phyloP scores from a whole-genome alignment of 1,140 invertebrate genomes.

The Gonioctena quinquepunctata region DNA sequence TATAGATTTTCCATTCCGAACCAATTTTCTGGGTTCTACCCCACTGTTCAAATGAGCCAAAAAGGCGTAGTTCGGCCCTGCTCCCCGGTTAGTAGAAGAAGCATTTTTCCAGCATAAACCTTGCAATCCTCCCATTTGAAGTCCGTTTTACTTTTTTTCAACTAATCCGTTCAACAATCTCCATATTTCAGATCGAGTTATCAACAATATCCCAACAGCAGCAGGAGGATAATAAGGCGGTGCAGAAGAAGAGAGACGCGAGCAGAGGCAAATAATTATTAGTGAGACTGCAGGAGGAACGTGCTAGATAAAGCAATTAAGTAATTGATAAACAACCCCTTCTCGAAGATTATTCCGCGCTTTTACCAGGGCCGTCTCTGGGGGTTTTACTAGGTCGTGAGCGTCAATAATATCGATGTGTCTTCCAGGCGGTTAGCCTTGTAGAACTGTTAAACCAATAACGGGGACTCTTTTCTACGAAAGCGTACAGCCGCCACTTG shows the following conservation, averaged over 20 bases:
- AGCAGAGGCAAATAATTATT: constrained; percentile 34
- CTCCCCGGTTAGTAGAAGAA: too few relatives aligned
- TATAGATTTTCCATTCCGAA: too few relatives aligned
- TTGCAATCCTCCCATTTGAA: too few relatives aligned
- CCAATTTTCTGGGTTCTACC: too few relatives aligned
- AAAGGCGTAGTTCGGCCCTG: too few relatives aligned
- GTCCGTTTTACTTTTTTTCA: neutral
- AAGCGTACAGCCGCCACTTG: too few relatives aligned
- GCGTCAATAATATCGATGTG: too few relatives aligned
- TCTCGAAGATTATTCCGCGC: constrained; percentile 15
- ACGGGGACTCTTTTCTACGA: too few relatives aligned
- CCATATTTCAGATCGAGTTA: neutral
- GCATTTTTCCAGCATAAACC: too few relatives aligned
- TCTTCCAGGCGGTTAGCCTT: too few relatives aligned
- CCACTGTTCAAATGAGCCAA: too few relatives aligned
- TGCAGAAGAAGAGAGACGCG: neutral
- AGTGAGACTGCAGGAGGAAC: constrained; percentile 41
- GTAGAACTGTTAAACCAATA: too few relatives aligned
- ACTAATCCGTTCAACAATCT: neutral
- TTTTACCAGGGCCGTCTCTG: neutral
- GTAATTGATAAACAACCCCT: constrained; percentile 48
- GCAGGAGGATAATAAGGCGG: neutral
- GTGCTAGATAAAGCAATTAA: constrained; percentile 48
- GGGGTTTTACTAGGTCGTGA: neutral
- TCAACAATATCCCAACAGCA: neutral